Base-by-base conservation (phyloP, 1,140 invertebrate species). In the Schlechtendalia chinensis region DNA sequence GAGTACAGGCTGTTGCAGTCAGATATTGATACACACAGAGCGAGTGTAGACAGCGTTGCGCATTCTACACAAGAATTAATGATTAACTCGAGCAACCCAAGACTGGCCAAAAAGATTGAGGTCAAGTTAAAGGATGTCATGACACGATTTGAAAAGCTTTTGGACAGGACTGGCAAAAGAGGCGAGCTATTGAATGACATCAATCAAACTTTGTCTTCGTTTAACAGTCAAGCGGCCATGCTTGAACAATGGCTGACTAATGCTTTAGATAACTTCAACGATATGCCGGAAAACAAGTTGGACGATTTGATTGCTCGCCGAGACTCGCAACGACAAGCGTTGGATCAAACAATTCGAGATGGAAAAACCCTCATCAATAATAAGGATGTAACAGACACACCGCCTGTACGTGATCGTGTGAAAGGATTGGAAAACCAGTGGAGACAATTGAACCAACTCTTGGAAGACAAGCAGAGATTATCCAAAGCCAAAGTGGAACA, bases 71-170 rank as follows among this genome's bases (percentile, higher is more conserved):
- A 91, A 81, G 93, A 96, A 84, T 88, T 97, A 5, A 89, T 96
- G 8, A 87, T 90, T 5, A 93, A 91, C 81, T 92, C 94, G 0
- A 93, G 91, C 84, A 96, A 96, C 87, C 90, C 92, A 0, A 88
- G 94, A 65, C 91, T 96, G 65, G 94, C 94, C 11, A 96, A 95
- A 87, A 93, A 94, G 83, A 92, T 97, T 58, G 94, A 97, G 85
- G 90, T 90, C 39, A 94, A 96, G 83, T 86, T 97, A 22, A 91
- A 93, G 81, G 94, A 97, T 84, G 91, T 97, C 19, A 92, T 93
- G 59, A 85, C 86, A 24, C 85, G 87, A 85, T 97, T 94, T 84
- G 93, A 95, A 83, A 96, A 95, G 84, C 87, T 97, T 0, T 88
- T 92, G 80, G 93, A 96, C 80, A 92, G 92, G 82, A 91, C 91